Percentiles rank a stretch among this genome's conserved stretches.
Conservation (phyloP, 2,888 invertebrate species). For the Proisotoma minuta region DNA sequence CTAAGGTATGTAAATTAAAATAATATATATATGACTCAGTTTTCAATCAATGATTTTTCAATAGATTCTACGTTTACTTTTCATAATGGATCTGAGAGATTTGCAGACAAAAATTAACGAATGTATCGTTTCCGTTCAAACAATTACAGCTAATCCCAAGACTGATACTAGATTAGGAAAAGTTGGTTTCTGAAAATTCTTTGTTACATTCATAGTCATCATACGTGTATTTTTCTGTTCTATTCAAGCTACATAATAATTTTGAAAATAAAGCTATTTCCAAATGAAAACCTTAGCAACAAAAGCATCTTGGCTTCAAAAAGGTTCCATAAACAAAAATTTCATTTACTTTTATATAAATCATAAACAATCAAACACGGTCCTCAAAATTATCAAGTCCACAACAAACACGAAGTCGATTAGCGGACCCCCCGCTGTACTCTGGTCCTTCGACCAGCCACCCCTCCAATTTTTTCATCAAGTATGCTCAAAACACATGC, state of each 20-base stretch:
- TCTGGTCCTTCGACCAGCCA: too few relatives aligned
- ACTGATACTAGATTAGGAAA: constrained; percentile 90
- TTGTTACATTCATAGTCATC: background rate
- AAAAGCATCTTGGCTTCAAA: too few relatives aligned
- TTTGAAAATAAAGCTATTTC: too few relatives aligned
- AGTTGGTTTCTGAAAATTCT: constrained; percentile 61
- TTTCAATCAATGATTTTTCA: background rate
- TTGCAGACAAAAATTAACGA: constrained; percentile 93
- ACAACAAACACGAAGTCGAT: too few relatives aligned
- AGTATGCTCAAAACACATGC: too few relatives aligned
- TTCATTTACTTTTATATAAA: too few relatives aligned
- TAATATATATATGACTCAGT: background rate
- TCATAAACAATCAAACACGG: too few relatives aligned
- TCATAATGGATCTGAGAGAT: constrained; percentile 75
- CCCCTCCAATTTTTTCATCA: too few relatives aligned
- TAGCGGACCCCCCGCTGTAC: background rate
- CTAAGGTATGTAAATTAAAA: constrained; percentile 54
- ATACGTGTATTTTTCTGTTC: too few relatives aligned
- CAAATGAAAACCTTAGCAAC: too few relatives aligned
- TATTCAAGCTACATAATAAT: too few relatives aligned
- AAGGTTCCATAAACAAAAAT: too few relatives aligned
- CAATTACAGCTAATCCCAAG: constrained; percentile 90
- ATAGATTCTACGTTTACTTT: constrained; percentile 68
- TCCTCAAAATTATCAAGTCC: background rate
- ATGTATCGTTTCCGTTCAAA: constrained; percentile 85